Base-by-base conservation (phyloP, 1,140 invertebrate species). In the Drosophila auraria region DNA sequence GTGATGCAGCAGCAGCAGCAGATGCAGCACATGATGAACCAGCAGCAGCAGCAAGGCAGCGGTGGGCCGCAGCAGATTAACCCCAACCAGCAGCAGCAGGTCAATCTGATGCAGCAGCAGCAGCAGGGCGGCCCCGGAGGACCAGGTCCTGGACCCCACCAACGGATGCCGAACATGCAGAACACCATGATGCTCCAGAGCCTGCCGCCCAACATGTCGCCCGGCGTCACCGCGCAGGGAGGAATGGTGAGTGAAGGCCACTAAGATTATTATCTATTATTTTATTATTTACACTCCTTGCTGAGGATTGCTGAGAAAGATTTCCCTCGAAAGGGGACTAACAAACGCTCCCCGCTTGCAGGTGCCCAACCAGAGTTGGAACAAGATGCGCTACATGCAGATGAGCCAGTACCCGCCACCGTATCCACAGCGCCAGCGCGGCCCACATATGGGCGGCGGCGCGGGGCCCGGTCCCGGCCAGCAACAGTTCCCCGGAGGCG, bases 11-110 rank as follows among this genome's bases (percentile, higher is more conserved):
- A 93, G 57, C 93, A 93, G 54, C 93, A 93, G 61, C 91, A 87
- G 69, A 89, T 94, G 75, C 94, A 93, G 79, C 94, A 94, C 66
- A 94, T 94, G 94, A 94, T 94, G 93, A 94, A 78, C 40, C 92
- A 94, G 83, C 94, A 94, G 54, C 91, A 92, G 54, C 94, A 93
- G 92, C 75, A 78, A 30, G 54, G 54, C 80, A 93, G 94, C 23
- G 27, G 82, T 11, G 83, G 70, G 17, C 86, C 86, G 9, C 94
- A 93, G 92, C 94, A 56, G 93, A 95, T 91, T 94, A 94, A 87
- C 20, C 87, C 90, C 1, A 81, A 89, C 14, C 90, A 92, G 49
- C 92, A 84, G 62, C 75, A 78, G 45, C 76, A 87, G 47, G 83
- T 89, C 0, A 87, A 72, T 50, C 64, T 87, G 1, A 89, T 87